Conservation (phyloP, 2,113 vertebrate species). For the Dasyurus viverrinus region DNA sequence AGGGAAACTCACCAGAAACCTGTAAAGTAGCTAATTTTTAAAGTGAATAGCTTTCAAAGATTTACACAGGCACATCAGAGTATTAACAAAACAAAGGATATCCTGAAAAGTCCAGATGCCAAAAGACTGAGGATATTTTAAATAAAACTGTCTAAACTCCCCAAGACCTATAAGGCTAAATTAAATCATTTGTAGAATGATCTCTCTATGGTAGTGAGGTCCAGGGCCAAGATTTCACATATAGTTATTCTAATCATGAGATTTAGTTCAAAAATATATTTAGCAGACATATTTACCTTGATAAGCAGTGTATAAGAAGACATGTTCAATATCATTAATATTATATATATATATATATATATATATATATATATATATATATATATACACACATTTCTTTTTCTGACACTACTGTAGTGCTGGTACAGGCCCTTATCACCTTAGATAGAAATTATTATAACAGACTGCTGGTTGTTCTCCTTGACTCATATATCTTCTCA, state of each 20-base stretch:
- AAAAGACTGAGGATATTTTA: neutral
- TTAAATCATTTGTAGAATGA: neutral
- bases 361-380: too few relatives aligned
- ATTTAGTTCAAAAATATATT: neutral
- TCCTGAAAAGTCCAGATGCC: neutral
- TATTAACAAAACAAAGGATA: neutral
- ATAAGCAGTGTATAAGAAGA: neutral
- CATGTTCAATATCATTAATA: neutral
- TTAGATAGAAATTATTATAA: neutral
- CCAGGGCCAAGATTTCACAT: neutral
- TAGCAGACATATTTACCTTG: neutral
- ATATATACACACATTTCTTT: too few relatives aligned
- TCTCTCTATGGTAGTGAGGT: neutral
- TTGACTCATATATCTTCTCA: neutral
- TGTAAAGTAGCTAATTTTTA: neutral
- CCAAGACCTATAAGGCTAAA: neutral
- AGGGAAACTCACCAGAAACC: neutral
- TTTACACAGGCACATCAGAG: neutral
- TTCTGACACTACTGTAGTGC: neutral
- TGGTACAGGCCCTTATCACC: neutral
- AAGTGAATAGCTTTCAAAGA: neutral
- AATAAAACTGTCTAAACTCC: neutral
- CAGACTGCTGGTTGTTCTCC: neutral
- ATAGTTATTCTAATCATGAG: neutral
- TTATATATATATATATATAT: too few relatives aligned